These are phyloP conservation scores for Antheraea assamensis DNA, from an alignment of 2,888 invertebrate genomes.

Conservation along the genomic window DNA sequence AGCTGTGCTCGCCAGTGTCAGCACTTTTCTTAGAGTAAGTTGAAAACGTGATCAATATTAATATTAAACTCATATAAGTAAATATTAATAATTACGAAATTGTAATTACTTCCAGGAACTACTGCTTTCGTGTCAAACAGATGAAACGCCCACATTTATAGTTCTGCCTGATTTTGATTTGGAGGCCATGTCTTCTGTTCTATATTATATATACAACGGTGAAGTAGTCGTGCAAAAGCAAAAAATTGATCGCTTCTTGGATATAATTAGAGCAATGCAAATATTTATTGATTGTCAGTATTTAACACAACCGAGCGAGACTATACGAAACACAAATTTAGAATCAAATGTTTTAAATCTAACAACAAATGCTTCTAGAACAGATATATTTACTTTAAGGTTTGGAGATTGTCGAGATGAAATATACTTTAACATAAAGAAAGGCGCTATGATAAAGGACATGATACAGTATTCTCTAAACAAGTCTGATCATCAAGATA, in stretches of 20 bases:
- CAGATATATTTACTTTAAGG: constrained; percentile 45
- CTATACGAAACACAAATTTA: constrained; percentile 3
- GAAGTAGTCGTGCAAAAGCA: constrained; percentile 82
- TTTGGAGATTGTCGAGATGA: constrained; percentile 38
- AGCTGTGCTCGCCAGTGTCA: constrained; percentile 85
- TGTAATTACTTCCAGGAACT: constrained; percentile 52
- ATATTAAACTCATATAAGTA: neutral
- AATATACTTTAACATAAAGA: constrained; percentile 50
- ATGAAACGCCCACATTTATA: constrained; percentile 82
- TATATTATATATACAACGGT: constrained; percentile 87
- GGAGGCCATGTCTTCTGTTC: constrained; percentile 83
- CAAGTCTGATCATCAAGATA: constrained; percentile 48
- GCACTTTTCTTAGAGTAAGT: constrained; percentile 84
- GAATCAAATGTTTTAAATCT: constrained; percentile 2
- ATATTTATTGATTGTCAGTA: constrained; percentile 64
- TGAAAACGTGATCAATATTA: constrained; percentile 5
- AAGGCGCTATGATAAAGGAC: constrained; percentile 42
- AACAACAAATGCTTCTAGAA: neutral
- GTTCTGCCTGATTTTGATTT: constrained; percentile 85
- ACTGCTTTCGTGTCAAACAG: constrained; percentile 58
- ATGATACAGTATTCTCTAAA: constrained; percentile 43
- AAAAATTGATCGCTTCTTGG: constrained; percentile 82
- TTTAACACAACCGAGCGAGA: constrained; percentile 31
- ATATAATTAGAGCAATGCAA: constrained; percentile 76
- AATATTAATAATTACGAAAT: neutral